Evolutionary conservation across 2,797 vertebrate genomes (phyloP).

Genomic region (Pelochelys cantorii): DNA sequence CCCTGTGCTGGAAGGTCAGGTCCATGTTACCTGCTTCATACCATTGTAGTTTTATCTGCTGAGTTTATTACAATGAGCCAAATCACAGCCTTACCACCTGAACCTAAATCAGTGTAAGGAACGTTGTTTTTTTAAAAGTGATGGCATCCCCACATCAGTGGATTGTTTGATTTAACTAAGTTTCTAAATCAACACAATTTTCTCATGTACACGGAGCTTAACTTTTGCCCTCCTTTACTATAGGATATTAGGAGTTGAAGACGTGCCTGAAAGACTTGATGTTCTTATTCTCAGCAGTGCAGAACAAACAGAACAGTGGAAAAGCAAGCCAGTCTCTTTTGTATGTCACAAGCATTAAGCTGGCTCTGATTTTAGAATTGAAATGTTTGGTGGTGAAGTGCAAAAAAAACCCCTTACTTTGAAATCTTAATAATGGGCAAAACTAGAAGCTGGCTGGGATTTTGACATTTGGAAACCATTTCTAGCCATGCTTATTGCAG

Average conservation of each 20-base stretch:
- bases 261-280: background rate
- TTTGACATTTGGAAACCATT: background rate
- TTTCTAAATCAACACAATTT: background rate
- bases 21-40: rapidly evolving
- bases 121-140: background rate
- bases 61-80: background rate
- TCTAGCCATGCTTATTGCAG: background rate
- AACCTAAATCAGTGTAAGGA: rapidly evolving
- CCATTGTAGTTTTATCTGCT: background rate
- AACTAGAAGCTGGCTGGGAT: background rate
- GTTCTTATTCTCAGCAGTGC: background rate
- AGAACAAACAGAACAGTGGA: background rate
- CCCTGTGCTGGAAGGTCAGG: background rate
- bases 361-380: background rate
- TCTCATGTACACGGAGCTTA: background rate
- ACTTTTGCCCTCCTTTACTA: rapidly evolving
- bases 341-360: background rate
- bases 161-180: background rate
- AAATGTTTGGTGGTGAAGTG: background rate
- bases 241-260: background rate
- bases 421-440: background rate
- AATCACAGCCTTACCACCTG: background rate
- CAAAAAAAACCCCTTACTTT: background rate
- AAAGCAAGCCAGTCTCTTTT: background rate
- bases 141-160: background rate